These are phyloP conservation scores for Hydra vulgaris DNA, from an alignment of 30 jellyfish, hydroid and myxozoan species.

Conservation along the genomic window DNA sequence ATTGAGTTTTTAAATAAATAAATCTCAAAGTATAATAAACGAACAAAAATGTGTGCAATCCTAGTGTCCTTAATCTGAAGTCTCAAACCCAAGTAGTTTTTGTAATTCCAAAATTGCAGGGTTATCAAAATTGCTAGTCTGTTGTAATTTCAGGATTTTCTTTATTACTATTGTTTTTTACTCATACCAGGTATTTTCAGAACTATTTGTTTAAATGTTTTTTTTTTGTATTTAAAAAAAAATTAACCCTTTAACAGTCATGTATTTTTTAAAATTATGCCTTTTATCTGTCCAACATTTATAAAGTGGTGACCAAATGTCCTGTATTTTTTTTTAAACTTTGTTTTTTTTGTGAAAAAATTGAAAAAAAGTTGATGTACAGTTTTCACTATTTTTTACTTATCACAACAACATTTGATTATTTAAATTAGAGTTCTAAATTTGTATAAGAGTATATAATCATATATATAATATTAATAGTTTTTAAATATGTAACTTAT, in stretches of 20 bases:
- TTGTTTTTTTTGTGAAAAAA: background rate
- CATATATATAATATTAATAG: background rate
- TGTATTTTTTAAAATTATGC: background rate
- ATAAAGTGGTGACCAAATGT: background rate
- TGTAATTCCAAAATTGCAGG: too few relatives aligned
- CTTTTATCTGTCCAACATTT: background rate
- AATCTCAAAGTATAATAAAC: too few relatives aligned
- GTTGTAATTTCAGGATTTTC: too few relatives aligned
- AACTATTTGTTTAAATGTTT: too few relatives aligned
- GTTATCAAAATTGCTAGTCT: too few relatives aligned
- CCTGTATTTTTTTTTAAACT: background rate
- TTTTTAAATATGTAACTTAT: background rate
- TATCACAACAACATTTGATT: background rate
- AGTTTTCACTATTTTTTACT: conserved; percentile 1
- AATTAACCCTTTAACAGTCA: background rate
- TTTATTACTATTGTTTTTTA: too few relatives aligned
- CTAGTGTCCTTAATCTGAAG: too few relatives aligned
- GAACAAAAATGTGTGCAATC: too few relatives aligned
- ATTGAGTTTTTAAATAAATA: too few relatives aligned
- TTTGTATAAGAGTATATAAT: background rate
- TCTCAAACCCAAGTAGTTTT: too few relatives aligned
- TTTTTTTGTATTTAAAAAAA: too few relatives aligned
- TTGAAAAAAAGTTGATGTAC: background rate
- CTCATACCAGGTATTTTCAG: too few relatives aligned
- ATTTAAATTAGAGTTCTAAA: background rate